Evolutionary conservation across 2,113 vertebrate genomes (phyloP).

Genomic region (Poeciliopsis turrubarensis): DNA sequence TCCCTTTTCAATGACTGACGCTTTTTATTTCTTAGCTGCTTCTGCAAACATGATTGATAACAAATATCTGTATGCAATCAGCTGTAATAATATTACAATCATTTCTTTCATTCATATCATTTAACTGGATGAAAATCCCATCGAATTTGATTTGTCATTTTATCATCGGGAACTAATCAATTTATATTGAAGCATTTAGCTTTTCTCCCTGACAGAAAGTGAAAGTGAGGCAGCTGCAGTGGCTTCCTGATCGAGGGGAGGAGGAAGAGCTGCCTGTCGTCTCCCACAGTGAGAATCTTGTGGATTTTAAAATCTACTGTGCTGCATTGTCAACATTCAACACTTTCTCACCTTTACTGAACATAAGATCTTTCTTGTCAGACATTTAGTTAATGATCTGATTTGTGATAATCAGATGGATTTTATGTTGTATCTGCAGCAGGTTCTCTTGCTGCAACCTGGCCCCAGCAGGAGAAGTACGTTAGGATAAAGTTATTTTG

Average conservation of each 20-base stretch:
- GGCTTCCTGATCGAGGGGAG: constrained; percentile 27
- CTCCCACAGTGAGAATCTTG: neutral
- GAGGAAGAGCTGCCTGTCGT: too few species aligned
- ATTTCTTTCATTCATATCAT: constrained; percentile 70
- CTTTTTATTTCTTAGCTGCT: constrained; percentile 15
- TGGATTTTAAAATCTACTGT: neutral
- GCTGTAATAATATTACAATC: constrained; percentile 53
- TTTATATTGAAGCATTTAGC: constrained; percentile 27
- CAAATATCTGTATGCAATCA: constrained; percentile 46
- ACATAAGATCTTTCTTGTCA: neutral
- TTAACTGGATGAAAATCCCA: constrained; percentile 37
- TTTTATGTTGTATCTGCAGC: neutral
- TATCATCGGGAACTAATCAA: constrained; percentile 51
- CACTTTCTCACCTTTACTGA: neutral
- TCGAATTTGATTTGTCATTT: constrained; percentile 61
- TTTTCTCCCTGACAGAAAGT: neutral
- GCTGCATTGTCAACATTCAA: neutral
- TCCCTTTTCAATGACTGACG: constrained; percentile 8
- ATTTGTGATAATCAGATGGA: neutral
- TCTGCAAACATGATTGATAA: constrained; percentile 52
- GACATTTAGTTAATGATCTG: neutral
- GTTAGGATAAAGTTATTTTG: neutral
- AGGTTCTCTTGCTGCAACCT: neutral
- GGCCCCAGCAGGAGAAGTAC: neutral
- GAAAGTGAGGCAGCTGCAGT: constrained; percentile 11